Percentiles rank a stretch among this genome's conserved stretches.
These are phyloP conservation scores for Bubo blakistoni DNA, from an alignment of 2,113 vertebrate species.

Conservation along the genomic window DNA sequence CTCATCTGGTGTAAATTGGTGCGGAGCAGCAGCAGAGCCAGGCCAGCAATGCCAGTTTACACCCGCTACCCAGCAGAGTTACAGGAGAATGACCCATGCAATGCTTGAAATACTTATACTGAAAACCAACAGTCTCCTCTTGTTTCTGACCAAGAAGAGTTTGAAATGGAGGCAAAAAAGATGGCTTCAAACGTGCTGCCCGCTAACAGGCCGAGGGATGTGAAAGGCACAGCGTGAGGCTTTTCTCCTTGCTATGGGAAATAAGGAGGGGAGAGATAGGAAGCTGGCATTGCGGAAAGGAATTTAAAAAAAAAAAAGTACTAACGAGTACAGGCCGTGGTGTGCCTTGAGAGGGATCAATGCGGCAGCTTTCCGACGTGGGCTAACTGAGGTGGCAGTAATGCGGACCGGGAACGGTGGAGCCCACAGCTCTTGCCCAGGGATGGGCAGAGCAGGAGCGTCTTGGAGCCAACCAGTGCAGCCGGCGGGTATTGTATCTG, in stretches of 20 bases:
- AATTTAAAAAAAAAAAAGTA: neutral
- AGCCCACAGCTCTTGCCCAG: neutral
- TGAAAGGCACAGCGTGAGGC: constrained; percentile 36
- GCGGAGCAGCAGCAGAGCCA: neutral
- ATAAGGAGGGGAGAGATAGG: neutral
- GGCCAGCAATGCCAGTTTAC: fast-evolving
- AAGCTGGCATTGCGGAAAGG: neutral
- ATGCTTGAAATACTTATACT: neutral
- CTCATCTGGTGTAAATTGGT: neutral
- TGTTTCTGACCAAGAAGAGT: constrained; percentile 8
- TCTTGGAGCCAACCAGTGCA: fast-evolving
- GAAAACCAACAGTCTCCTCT: neutral
- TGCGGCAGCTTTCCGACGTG: neutral
- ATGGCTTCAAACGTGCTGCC: constrained; percentile 28
- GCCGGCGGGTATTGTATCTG: neutral
- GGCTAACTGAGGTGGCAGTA: constrained; percentile 25
- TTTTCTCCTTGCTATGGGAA: constrained; percentile 35
- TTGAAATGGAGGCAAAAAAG: constrained; percentile 19
- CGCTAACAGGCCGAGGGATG: neutral
- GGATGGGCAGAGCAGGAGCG: neutral
- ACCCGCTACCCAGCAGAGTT: neutral
- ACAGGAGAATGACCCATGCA: fast-evolving
- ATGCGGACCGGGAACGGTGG: neutral
- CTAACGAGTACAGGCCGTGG: neutral
- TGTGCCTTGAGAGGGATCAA: constrained; percentile 1